Conservation (phyloP, 2,888 invertebrate genomes). For the Leucoptera coffeella region DNA sequence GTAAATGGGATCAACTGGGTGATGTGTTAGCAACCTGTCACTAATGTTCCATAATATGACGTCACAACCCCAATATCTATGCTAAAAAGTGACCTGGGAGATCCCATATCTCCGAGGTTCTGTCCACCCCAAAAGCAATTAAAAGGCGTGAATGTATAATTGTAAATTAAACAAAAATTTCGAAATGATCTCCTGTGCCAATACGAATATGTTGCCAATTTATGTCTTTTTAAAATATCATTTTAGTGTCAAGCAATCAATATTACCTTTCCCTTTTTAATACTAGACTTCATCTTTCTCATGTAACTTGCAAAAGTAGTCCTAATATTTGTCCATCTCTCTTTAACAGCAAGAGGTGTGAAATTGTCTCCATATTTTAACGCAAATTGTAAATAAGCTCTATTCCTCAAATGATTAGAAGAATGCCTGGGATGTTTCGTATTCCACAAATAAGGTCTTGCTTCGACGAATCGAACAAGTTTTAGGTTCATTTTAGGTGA, state of each 20-base stretch:
- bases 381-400: constrained; percentile 33
- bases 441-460: constrained; percentile 34
- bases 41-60: too few species aligned
- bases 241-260: not conserved
- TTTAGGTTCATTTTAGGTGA: constrained; percentile 37
- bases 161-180: too few species aligned
- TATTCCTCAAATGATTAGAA: constrained; percentile 21
- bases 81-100: too few species aligned
- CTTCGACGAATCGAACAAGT: constrained; percentile 31
- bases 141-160: too few species aligned
- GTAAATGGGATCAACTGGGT: too few species aligned
- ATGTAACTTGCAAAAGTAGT: constrained; percentile 36
- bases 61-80: too few species aligned
- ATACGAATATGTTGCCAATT: too few species aligned
- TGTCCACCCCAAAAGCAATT: too few species aligned
- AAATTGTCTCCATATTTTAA: constrained; percentile 29
- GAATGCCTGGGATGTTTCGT: constrained; percentile 36
- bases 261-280: constrained; percentile 13
- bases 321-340: constrained; percentile 41
- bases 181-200: too few species aligned
- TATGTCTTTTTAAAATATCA: too few species aligned
- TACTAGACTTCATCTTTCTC: constrained; percentile 24
- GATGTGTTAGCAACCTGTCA: too few species aligned
- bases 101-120: too few species aligned
- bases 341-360: constrained; percentile 36